Conservation (phyloP, 2,888 invertebrate genomes). For the Stenotaenia linearis region DNA sequence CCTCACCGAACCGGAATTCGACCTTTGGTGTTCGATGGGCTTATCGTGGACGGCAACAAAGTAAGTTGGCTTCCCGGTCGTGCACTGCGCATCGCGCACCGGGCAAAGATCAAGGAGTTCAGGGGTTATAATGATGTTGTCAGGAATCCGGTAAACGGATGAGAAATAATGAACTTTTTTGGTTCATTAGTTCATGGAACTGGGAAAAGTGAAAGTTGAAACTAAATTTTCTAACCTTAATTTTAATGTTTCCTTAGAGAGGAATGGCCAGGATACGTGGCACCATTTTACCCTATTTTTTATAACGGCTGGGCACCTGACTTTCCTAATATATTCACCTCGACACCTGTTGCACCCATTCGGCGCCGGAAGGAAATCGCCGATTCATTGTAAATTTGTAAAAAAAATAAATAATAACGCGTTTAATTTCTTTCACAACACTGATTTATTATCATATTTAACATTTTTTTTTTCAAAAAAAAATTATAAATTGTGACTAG, state of each 20-base stretch:
- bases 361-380: slow-evolving; percentile 29
- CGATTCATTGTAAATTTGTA: slow-evolving; percentile 1
- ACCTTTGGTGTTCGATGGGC: background rate
- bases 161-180: background rate
- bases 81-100: too few species aligned
- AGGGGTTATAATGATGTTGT: background rate
- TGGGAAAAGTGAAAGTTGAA: background rate
- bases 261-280: slow-evolving; percentile 28
- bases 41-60: background rate
- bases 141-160: background rate
- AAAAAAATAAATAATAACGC: too few species aligned
- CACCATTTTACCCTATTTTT: slow-evolving; percentile 31
- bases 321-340: slow-evolving; percentile 29
- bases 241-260: background rate
- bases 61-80: background rate
- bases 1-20: background rate
- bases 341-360: slow-evolving; percentile 29
- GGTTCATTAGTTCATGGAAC: background rate
- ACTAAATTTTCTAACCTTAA: background rate
- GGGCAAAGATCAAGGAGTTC: background rate
- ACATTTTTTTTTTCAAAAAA: too few species aligned
- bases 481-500: too few species aligned
- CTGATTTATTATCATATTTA: too few species aligned
- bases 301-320: slow-evolving; percentile 32
- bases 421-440: too few species aligned